These are phyloP conservation scores for Syrrhaptes paradoxus DNA, from an alignment of 2,113 vertebrate genomes.

Conservation along the genomic window DNA sequence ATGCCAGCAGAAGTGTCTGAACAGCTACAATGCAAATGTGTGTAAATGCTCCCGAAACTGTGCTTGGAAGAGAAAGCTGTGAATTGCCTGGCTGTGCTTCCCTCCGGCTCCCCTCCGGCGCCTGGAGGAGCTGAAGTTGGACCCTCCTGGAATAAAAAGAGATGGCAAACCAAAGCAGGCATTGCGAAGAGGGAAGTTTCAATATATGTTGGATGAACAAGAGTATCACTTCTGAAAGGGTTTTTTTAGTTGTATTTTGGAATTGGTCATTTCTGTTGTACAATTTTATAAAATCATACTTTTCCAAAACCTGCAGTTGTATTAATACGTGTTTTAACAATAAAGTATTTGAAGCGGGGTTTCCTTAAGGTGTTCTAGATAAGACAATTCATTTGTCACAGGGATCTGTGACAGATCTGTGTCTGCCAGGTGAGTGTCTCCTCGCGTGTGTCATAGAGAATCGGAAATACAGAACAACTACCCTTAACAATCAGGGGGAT, in stretches of 20 bases:
- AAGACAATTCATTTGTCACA: background rate
- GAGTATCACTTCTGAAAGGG: background rate
- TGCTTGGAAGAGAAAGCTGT: background rate
- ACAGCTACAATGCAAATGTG: background rate
- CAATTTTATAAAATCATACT: background rate
- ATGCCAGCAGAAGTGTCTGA: background rate
- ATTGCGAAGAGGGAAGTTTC: background rate
- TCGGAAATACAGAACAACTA: background rate
- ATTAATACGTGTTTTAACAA: background rate
- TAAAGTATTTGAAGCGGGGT: background rate
- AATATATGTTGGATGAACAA: background rate
- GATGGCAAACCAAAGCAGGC: background rate
- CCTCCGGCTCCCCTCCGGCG: accelerated
- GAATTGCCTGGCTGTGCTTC: background rate
- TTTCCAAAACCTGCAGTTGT: background rate
- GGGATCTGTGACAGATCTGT: background rate
- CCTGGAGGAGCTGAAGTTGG: background rate
- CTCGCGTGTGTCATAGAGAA: too few species aligned
- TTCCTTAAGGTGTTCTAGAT: background rate
- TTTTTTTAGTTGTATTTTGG: background rate
- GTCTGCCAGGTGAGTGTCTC: background rate
- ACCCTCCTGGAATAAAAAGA: background rate
- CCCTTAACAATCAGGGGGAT: background rate
- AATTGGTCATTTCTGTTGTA: background rate
- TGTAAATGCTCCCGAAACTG: background rate